Percentiles rank a stretch among this genome's conserved stretches.
Evolutionary conservation across 2,113 vertebrate genomes (phyloP).

Genomic region (Neomonachus schauinslandi): DNA sequence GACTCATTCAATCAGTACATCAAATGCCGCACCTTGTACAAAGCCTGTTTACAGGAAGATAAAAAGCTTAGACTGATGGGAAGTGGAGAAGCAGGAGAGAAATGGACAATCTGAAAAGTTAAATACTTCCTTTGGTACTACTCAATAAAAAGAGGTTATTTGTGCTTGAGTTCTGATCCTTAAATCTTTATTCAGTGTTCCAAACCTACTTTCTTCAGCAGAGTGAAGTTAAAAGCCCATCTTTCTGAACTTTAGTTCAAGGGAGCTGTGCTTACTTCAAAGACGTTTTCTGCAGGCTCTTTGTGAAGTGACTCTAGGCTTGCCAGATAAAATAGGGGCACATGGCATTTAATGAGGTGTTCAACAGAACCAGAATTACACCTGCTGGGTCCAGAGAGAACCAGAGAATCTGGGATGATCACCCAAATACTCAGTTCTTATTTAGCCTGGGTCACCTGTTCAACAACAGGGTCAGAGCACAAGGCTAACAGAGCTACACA

Average conservation of each 20-base stretch:
- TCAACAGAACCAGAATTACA: neutral
- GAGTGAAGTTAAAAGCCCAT: slow-evolving; percentile 34
- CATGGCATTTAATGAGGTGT: neutral
- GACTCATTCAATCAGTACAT: neutral
- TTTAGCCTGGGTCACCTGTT: neutral
- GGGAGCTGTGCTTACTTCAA: neutral
- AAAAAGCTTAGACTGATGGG: neutral
- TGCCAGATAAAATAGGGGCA: neutral
- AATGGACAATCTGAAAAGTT: neutral
- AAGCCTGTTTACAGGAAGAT: neutral
- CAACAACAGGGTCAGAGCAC: neutral
- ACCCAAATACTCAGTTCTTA: neutral
- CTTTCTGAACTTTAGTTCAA: slow-evolving; percentile 21
- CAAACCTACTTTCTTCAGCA: slow-evolving; percentile 28
- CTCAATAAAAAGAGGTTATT: neutral
- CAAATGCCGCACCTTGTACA: neutral
- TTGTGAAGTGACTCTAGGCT: neutral
- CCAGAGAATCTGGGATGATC: neutral
- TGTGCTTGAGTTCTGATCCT: neutral
- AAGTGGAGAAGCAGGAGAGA: neutral
- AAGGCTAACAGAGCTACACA: neutral
- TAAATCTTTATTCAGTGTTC: slow-evolving; percentile 47
- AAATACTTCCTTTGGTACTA: neutral
- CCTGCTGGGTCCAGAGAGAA: neutral
- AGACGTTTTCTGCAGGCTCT: slow-evolving; percentile 8